Base-by-base conservation (phyloP, 2,797 vertebrate genomes). In the Enteromius paludinosus region DNA sequence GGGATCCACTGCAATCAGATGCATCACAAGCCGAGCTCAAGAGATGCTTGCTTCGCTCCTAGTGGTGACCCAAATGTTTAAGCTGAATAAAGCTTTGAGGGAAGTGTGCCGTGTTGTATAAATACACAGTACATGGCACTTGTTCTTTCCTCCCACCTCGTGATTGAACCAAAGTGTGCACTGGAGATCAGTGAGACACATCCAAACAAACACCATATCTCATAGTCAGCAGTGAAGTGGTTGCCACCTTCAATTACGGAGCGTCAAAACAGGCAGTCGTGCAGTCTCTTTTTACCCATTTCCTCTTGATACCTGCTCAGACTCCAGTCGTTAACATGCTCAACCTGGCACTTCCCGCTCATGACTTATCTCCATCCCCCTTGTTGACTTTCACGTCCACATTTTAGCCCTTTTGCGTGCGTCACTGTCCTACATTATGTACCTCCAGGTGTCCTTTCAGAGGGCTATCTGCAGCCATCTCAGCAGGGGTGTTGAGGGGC, bases 401-500 rank as follows among this genome's bases (percentile, higher is more conserved):
- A 10, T 76, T 71, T 61, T 62, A 66, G 64, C 68, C 77, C 81
- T 82, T 52, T 45, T 79, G 47, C 56, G 70, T 72, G 59, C 49
- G 61, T 85, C 69, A 65, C 78, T 79, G 83, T 88, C 87, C 82
- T 81, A 84, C 76, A 84, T 84, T 84, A 79, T 78, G 85, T 85
- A 70, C 81, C 75, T 85, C 85, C 81, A 88, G 85, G 87, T 85
- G 85, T 85, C 87, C 85, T 86, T 86, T 76, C 83, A 81, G 80
- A 70, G 82, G 79, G 82, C 84, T 86, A 87, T 89, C 88, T 82
- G 85, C 83, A 74, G 88, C 70, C 85, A 87, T 87, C 86, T 45
- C 82, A 69, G 82, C 69, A 79, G 82, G 54, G 82, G 79, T 72
- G 68, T 17, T 2, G 61, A 66, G 59, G 79, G 74, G 79, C 74